Percentiles rank a stretch among this genome's conserved stretches.
Evolutionary conservation across 2,113 vertebrate genomes (phyloP).

Genomic region (Epinephelus moara): DNA sequence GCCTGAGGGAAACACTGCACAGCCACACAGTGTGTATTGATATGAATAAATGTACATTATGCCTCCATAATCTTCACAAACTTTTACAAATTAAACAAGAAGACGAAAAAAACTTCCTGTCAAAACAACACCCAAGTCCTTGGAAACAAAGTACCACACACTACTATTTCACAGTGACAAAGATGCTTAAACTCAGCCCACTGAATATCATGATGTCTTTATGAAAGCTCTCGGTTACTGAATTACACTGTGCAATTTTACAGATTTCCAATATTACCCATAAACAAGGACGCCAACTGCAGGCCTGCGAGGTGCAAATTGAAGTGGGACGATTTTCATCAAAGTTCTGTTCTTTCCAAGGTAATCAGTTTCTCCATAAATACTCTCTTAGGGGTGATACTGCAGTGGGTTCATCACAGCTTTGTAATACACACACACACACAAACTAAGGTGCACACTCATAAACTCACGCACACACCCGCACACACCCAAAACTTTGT

Average conservation of each 20-base stretch:
- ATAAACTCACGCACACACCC: slow-evolving; percentile 16
- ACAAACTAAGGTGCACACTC: slow-evolving; percentile 27
- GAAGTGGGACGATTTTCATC: slow-evolving; percentile 81
- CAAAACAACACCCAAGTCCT: background rate
- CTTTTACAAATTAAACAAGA: background rate
- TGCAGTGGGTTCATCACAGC: slow-evolving; percentile 69
- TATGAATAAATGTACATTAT: background rate
- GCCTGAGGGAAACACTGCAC: too few species aligned
- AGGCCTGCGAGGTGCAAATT: slow-evolving; percentile 60
- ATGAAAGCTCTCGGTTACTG: slow-evolving; percentile 45
- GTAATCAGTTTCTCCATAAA: slow-evolving; percentile 79
- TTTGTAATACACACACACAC: slow-evolving; percentile 41
- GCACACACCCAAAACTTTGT: slow-evolving; percentile 39
- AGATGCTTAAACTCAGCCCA: slow-evolving; percentile 6
- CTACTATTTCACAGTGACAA: background rate
- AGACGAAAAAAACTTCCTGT: background rate
- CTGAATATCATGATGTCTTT: slow-evolving; percentile 46
- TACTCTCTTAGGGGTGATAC: slow-evolving; percentile 71
- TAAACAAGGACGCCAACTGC: slow-evolving; percentile 67
- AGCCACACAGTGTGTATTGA: background rate
- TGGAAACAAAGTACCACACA: background rate
- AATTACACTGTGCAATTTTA: slow-evolving; percentile 47
- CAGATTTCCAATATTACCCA: slow-evolving; percentile 59
- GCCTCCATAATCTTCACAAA: background rate
- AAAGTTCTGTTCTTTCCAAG: slow-evolving; percentile 76